Evolutionary conservation across 2,888 invertebrate species (phyloP).

Genomic region (Volucella bombylans): DNA sequence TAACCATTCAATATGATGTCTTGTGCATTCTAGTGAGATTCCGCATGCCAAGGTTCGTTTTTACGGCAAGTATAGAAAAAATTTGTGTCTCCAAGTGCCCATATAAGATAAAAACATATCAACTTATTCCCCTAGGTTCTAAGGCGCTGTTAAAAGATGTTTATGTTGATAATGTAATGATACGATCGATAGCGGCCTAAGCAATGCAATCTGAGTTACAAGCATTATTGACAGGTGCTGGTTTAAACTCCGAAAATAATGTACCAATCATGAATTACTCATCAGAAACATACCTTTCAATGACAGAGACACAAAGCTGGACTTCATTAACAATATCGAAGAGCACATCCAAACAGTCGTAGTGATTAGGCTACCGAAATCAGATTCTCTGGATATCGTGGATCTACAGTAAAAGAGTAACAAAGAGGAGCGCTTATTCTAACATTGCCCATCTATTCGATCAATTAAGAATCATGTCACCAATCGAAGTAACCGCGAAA

Average conservation of each 20-base stretch:
- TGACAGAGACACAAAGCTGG: no score
- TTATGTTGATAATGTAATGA: neutral
- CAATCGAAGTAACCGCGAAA: conserved; percentile 7
- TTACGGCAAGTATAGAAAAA: no score
- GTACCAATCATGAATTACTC: no score
- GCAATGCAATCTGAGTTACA: conserved; percentile 6
- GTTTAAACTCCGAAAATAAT: no score
- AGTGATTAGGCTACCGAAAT: neutral
- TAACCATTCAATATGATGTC: no score
- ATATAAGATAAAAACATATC: no score
- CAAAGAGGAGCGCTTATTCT: conserved; percentile 1
- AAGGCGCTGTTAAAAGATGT: neutral
- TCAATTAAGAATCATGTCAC: conserved; percentile 4
- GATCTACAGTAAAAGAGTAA: neutral
- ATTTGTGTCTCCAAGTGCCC: no score
- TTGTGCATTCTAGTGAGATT: no score
- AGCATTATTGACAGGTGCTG: conserved; percentile 2
- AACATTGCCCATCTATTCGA: conserved; percentile 16
- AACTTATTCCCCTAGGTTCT: no score
- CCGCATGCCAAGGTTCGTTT: no score
- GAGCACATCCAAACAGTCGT: neutral
- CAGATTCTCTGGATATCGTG: neutral
- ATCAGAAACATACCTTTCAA: no score
- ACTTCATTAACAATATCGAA: neutral
- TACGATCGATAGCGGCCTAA: neutral